Evolutionary conservation across 1,140 invertebrate species (phyloP).

Genomic region (Schlechtendalia chinensis): DNA sequence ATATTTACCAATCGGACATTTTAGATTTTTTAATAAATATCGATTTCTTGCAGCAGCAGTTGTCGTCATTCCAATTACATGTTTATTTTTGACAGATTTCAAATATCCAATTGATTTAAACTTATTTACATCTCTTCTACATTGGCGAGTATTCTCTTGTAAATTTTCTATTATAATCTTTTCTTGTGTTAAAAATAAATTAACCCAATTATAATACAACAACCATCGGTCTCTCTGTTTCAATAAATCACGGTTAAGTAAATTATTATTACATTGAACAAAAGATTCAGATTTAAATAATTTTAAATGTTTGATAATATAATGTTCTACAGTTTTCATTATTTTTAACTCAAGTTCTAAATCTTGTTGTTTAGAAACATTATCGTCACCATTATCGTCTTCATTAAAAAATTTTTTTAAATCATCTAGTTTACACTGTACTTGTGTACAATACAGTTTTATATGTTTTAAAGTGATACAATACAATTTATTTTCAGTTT

Average conservation of each 20-base stretch:
- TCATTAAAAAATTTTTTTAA: neutral
- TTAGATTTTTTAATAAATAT: conserved; percentile 38
- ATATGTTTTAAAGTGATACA: conserved; percentile 21
- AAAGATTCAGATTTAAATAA: neutral
- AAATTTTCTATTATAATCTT: conserved; percentile 12
- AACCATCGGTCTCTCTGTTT: conserved; percentile 2
- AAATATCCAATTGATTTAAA: conserved; percentile 41
- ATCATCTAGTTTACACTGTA: neutral
- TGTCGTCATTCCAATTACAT: conserved; percentile 50
- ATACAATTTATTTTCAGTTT: neutral
- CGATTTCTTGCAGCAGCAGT: conserved; percentile 46
- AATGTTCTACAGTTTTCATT: conserved; percentile 2
- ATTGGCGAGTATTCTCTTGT: neutral
- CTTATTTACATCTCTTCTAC: conserved; percentile 30
- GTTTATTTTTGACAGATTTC: conserved; percentile 43
- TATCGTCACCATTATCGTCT: neutral
- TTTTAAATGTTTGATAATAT: conserved; percentile 26
- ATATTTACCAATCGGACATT: conserved; percentile 44
- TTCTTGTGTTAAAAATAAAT: neutral
- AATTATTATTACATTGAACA: neutral
- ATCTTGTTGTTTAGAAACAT: neutral
- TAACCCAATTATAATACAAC: conserved; percentile 44
- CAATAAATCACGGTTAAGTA: conserved; percentile 4
- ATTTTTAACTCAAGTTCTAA: neutral
- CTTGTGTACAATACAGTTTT: conserved; percentile 4